Conservation (phyloP, 2,888 invertebrate genomes). For the Drosophila hamatofila region DNA sequence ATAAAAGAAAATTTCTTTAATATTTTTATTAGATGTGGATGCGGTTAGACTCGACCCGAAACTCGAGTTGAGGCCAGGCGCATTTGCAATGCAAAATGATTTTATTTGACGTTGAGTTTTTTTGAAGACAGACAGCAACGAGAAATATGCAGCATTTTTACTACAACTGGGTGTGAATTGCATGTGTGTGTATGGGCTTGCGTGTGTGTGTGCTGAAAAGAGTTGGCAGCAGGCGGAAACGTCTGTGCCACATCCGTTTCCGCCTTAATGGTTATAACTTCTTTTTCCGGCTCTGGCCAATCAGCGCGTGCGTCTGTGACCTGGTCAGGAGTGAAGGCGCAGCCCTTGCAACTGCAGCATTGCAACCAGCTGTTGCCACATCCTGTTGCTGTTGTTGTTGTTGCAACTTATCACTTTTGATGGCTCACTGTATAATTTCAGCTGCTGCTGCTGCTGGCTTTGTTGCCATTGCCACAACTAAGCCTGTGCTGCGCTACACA, state of each 20-base stretch:
- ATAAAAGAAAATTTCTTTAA: conserved; percentile 55
- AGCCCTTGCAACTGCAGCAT: conserved; percentile 31
- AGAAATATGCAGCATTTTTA: conserved; percentile 43
- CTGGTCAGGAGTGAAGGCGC: conserved; percentile 30
- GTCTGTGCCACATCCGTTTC: conserved; percentile 78
- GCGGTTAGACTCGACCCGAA: conserved; percentile 45
- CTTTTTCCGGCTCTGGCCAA: conserved; percentile 73
- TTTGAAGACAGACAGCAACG: conserved; percentile 20
- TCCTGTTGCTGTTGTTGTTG: conserved; percentile 27
- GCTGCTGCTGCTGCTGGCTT: conserved; percentile 32
- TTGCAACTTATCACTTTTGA: conserved; percentile 60
- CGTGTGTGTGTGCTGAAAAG: conserved; percentile 24
- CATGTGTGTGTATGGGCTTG: conserved; percentile 24
- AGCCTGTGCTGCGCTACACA: conserved; percentile 28
- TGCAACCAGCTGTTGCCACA: conserved; percentile 55
- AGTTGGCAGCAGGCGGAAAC: conserved; percentile 61
- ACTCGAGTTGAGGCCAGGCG: conserved; percentile 8
- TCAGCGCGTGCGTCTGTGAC: conserved; percentile 66
- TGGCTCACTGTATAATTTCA: conserved; percentile 35
- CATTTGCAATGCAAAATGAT: conserved; percentile 71
- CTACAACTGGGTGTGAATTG: conserved; percentile 47
- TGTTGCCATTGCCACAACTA: conserved; percentile 30
- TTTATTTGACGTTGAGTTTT: conserved; percentile 53
- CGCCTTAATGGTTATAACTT: conserved; percentile 76
- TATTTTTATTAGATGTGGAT: conserved; percentile 71